A percentile compares a stretch with the other conserved stretches of the same genome.
Evolutionary conservation across 2,888 invertebrate genomes (phyloP).

Genomic region (Chaitophorus viminalis): DNA sequence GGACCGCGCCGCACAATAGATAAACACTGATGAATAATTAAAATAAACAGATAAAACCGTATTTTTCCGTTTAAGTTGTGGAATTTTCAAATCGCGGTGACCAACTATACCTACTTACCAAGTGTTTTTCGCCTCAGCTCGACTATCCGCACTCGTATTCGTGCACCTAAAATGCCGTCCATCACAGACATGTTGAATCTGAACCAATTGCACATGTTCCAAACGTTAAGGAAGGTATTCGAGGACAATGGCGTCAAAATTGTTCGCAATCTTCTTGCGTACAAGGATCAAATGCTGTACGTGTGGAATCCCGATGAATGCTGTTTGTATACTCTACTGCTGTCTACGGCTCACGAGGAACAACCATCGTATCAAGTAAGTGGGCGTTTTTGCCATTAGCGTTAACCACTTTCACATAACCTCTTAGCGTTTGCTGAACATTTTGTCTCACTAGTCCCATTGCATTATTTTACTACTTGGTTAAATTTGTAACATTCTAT

Average conservation of each 20-base stretch:
- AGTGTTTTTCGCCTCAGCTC: neutral
- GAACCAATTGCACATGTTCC: conserved; percentile 40
- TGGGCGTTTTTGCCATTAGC: neutral
- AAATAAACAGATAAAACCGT: conserved; percentile 18
- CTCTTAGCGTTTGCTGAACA: too few species aligned
- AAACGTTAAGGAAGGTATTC: conserved; percentile 21
- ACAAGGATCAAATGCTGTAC: conserved; percentile 76
- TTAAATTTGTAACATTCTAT: too few species aligned
- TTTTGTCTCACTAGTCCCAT: too few species aligned
- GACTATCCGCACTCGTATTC: neutral
- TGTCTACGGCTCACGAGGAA: conserved; percentile 33
- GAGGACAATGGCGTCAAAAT: neutral
- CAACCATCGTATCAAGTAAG: conserved; percentile 44
- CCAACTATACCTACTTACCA: too few species aligned
- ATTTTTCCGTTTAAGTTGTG: conserved; percentile 31
- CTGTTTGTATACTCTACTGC: conserved; percentile 72
- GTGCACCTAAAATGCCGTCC: conserved; percentile 9
- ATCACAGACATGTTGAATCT: conserved; percentile 45
- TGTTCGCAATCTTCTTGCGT: conserved; percentile 68
- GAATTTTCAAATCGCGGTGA: neutral
- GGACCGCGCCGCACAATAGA: neutral
- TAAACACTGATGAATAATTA: neutral
- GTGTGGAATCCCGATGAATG: conserved; percentile 76
- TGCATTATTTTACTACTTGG: too few species aligned
- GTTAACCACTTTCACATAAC: neutral